Conservation (phyloP, 1,140 invertebrate species). For the Copidosoma floridanum region DNA sequence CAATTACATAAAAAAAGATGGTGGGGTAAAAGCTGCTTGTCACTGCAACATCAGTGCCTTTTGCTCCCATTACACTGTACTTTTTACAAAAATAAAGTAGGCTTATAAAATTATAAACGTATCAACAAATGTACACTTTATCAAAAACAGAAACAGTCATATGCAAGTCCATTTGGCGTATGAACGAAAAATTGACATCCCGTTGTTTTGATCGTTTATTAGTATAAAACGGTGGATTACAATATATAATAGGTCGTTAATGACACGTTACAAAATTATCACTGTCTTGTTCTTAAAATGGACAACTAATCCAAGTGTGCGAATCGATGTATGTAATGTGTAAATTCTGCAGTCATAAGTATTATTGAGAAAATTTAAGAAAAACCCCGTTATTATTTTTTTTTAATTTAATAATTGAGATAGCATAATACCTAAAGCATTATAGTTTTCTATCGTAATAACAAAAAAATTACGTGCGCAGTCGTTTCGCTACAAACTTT, state of each 20-base stretch:
- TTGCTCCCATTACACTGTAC: conserved; percentile 22
- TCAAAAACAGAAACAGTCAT: conserved; percentile 25
- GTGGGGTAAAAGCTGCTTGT: neutral
- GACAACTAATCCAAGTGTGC: conserved; percentile 5
- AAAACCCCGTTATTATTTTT: too few species aligned
- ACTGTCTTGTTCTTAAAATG: neutral
- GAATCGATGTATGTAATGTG: conserved; percentile 10
- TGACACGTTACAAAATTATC: conserved; percentile 11
- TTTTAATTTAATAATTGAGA: too few species aligned
- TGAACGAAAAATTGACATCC: too few species aligned
- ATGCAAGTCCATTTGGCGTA: too few species aligned
- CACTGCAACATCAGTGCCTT: neutral
- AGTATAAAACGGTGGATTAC: neutral
- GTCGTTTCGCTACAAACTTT: too few species aligned
- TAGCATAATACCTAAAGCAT: too few species aligned
- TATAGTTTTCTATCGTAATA: too few species aligned
- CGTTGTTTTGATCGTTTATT: neutral
- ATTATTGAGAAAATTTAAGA: too few species aligned
- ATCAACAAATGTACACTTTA: conserved; percentile 53
- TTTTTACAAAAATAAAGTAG: conserved; percentile 42
- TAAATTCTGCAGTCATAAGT: conserved; percentile 11
- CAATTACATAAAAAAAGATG: too few species aligned
- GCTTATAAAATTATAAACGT: conserved; percentile 49
- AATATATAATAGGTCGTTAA: conserved; percentile 2
- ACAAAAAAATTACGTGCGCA: too few species aligned